Base-by-base conservation (phyloP, 2,797 vertebrate species). In the Babyrousa celebensis region DNA sequence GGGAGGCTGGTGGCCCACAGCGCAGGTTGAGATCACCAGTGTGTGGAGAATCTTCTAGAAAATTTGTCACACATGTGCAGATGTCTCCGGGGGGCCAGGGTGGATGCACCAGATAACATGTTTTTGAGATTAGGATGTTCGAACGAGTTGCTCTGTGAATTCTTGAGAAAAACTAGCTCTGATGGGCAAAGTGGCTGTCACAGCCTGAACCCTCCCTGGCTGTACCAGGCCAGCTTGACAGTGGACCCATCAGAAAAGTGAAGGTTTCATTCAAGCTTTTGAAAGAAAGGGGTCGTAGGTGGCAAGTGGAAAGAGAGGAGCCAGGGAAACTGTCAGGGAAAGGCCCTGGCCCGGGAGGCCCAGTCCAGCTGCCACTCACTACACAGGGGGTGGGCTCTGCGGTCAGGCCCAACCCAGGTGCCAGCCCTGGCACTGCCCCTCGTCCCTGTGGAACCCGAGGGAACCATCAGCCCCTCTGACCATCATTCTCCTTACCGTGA, bases 191-290 rank as follows among this genome's bases (percentile, higher is more conserved):
- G 93, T 92, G 96, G 95, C 96, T 94, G 86, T 95, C 96, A 91
- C 75, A 90, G 91, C 97, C 54, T 96, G 92, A 96, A 71, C 43
- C 68, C 58, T 82, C 89, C 95, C 94, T 94, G 70, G 95, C 96
- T 96, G 86, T 93, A 85, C 86, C 75, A 95, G 18, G 56, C 29
- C 97, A 93, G 56, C 95, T 96, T 95, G 96, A 97, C 97, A 97
- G 91, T 87, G 85, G 90, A 93, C 96, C 94, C 96, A 52, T 98
- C 94, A 97, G 94, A 97, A 96, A 91, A 97, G 94, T 68, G 56
- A 68, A 92, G 65, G 32, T 88, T 96, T 94, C 71, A 96, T 98
- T 98, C 95, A 97, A 97, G 97, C 92, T 96, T 92, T 91, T 95
- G 94, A 94, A 89, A 79, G 94, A 87, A 71, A 2, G 62, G 36